Evolutionary conservation across 2,888 invertebrate genomes (phyloP).

Genomic region (Chymomyza amoena): DNA sequence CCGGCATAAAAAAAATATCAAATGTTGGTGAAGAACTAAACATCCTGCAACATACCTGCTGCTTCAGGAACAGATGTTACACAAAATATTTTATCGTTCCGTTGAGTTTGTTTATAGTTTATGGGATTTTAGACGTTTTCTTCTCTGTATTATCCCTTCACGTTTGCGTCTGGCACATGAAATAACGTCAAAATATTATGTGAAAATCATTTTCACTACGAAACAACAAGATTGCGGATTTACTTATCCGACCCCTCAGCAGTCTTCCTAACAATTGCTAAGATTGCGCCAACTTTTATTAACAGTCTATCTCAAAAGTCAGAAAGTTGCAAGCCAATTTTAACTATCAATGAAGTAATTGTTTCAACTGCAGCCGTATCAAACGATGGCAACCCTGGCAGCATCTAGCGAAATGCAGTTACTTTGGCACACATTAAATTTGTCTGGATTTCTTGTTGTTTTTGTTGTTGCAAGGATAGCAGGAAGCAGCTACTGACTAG

Average conservation of each 20-base stretch:
- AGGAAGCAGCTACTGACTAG: not conserved
- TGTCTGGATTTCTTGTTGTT: constrained; percentile 51
- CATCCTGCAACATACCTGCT: no score
- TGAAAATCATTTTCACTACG: no score
- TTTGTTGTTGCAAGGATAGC: constrained; percentile 12
- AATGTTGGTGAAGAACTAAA: no score
- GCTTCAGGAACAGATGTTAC: no score
- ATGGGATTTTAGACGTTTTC: no score
- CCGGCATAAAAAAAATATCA: no score
- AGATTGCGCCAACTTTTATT: not conserved
- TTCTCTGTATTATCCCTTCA: no score
- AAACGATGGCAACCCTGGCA: not conserved
- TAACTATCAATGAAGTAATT: constrained; percentile 43
- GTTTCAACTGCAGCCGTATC: constrained; percentile 30
- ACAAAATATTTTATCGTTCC: no score
- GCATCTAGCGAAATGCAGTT: constrained; percentile 47
- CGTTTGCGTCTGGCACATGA: no score
- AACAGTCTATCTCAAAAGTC: not conserved
- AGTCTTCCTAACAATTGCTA: no score
- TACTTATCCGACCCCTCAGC: not conserved
- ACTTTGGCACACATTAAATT: constrained; percentile 52
- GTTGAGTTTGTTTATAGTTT: no score
- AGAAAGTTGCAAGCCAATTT: not conserved
- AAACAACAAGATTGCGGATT: not conserved
- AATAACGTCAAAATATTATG: no score